These are phyloP conservation scores for Desmodus rotundus DNA, from an alignment of 2,113 vertebrate genomes.

Conservation along the genomic window DNA sequence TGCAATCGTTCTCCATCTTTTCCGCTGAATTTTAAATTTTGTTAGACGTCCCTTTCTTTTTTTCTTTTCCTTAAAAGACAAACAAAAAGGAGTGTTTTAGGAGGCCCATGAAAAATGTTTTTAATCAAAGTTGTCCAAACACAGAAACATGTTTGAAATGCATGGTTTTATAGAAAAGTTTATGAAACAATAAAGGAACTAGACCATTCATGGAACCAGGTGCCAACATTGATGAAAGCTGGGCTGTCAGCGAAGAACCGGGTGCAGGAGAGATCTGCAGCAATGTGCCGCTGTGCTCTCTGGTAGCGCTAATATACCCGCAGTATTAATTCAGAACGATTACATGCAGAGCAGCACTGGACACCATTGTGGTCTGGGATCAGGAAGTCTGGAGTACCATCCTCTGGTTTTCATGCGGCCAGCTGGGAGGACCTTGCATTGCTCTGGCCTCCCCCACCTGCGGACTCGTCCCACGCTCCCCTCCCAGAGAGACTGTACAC, in stretches of 20 bases:
- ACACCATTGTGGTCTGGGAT: accelerated
- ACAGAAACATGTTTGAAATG: neutral
- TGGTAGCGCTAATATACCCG: accelerated
- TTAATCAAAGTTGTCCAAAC: neutral
- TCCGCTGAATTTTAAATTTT: neutral
- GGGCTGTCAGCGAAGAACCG: neutral
- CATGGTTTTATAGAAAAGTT: neutral
- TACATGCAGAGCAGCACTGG: accelerated
- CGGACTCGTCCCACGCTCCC: accelerated
- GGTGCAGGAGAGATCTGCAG: neutral
- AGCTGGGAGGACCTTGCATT: accelerated
- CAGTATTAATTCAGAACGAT: accelerated
- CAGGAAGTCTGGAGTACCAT: accelerated
- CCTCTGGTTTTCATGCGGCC: accelerated
- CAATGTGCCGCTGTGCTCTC: too few relatives aligned
- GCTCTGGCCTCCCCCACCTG: neutral
- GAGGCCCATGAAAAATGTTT: neutral
- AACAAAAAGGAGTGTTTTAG: neutral
- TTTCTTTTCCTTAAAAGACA: neutral
- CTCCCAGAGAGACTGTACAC: accelerated
- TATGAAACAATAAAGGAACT: neutral
- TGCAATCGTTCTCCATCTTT: neutral
- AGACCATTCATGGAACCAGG: accelerated
- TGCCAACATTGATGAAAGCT: too few relatives aligned
- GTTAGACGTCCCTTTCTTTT: neutral